Evolutionary conservation across 2,888 invertebrate genomes (phyloP), one percentile per base, ranked within the genome.

Genomic region (Caenorhabditis imperialis): DNA sequence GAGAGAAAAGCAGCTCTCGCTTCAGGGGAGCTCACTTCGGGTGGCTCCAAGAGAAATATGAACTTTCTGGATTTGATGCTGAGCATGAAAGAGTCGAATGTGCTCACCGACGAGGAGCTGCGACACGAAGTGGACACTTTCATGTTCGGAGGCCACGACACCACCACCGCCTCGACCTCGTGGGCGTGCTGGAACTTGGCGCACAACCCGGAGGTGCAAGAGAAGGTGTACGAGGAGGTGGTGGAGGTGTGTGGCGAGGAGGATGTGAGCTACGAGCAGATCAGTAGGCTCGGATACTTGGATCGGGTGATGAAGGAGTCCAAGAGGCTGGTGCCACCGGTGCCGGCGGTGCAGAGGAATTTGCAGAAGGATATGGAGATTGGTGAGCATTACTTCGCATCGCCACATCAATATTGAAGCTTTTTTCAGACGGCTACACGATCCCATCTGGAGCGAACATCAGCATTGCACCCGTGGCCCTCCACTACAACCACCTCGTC

Each of bases 121-220:
- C 81, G 88, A 38, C 90, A 90, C 72, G 90, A 90, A 83, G 90
- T 90, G 27, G 90, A 90, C 80, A 90, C 89, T 16, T 90, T 89
- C 81, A 90, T 89, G 89, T 90, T 89, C 84, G 89, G 88, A 37
- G 81, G 81, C 12, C 75, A 81, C 61, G 81, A 81, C 55, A 81
- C 81, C 6, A 75, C 79, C 3, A 55, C 81, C 0, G 45, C 58
- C 10, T 71, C 65, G 5, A 45, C 75, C 5, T 51, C 47, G 1
- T 81, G 79, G 77, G 61, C 57, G 3, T 62, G 72, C 20, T 79
- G 79, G 79, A 62, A 70, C 38, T 58, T 81, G 20, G 75, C 79
- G 4, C 51, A 67, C 10, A 62, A 81, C 48, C 77, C 62, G 1
- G 60, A 77, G 5, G 27, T 73, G 8, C 78, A 78, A 30, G 58